Evolutionary conservation across 2,113 vertebrate species (phyloP), one percentile per base, ranked within the genome.

Genomic region (Siniperca knerii): DNA sequence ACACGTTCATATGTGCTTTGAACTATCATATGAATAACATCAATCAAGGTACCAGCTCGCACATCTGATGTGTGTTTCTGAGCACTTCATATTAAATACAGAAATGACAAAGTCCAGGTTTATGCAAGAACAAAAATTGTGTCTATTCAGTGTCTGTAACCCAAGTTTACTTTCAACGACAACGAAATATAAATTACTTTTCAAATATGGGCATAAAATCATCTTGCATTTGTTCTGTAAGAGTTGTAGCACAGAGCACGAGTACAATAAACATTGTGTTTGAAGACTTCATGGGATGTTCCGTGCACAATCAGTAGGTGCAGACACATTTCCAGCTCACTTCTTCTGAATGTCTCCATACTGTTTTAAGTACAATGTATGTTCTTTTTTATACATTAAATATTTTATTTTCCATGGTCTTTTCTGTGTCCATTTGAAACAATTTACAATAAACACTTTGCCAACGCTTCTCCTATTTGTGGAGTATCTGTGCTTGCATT

Each of bases 371-470:
- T 72, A 84, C 71, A 21, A 44, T 76, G 57, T 85, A 64, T 90
- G 55, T 85, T 90, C 48, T 86, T 93, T 92, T 81, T 72, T 92
- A 88, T 91, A 93, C 90, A 92, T 94, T 65, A 91, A 88, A 90
- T 84, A 70, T 91, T 90, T 90, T 94, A 84, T 92, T 94, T 94
- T 92, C 81, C 81, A 84, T 85, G 76, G 77, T 89, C 77, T 92
- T 83, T 90, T 89, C 84, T 90, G 91, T 92, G 90, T 94, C 87
- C 72, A 79, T 86, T 89, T 83, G 72, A 93, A 91, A 82, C 83
- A 50, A 85, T 93, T 94, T 87, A 89, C 84, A 96, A 96, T 95
- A 95, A 96, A 96, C 81, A 82, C 72, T 89, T 93, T 95, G 91
- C 77, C 83, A 91, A 66, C 66, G 57, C 12, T 50, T 84, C 55